Conservation (phyloP, 1,140 invertebrate species). For the Heliconius hewitsoni region DNA sequence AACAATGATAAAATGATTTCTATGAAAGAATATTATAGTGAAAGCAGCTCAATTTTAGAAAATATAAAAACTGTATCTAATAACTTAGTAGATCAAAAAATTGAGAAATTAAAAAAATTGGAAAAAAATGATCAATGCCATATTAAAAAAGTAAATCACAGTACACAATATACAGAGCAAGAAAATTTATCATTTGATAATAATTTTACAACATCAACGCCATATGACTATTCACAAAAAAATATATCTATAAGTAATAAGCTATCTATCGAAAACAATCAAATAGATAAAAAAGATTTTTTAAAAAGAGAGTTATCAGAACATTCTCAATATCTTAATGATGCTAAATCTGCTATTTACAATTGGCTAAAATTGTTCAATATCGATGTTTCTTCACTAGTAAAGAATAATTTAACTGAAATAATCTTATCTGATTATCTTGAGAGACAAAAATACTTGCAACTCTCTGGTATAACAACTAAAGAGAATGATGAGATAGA, state of each 20-base stretch:
- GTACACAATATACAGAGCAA: neutral
- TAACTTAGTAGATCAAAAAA: constrained; percentile 2
- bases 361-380: constrained; percentile 21
- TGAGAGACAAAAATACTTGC: constrained; percentile 35
- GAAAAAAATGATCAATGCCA: neutral
- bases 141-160: neutral
- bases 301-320: constrained; percentile 2
- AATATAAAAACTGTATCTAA: constrained; percentile 13
- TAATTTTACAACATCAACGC: constrained; percentile 17
- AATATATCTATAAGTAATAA: neutral
- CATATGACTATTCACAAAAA: neutral
- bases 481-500: constrained; percentile 27
- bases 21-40: constrained; percentile 4
- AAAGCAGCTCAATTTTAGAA: neutral
- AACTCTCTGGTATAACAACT: constrained; percentile 20
- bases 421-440: constrained; percentile 24
- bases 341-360: constrained; percentile 11
- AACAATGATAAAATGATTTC: constrained; percentile 8
- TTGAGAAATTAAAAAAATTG: neutral
- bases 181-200: constrained; percentile 11
- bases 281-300: constrained; percentile 4
- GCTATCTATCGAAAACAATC: neutral
- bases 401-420: constrained; percentile 11
- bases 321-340: constrained; percentile 6
- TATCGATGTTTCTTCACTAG: neutral